Base-by-base conservation (phyloP, 2,113 vertebrate species). In the Myocastor coypus region DNA sequence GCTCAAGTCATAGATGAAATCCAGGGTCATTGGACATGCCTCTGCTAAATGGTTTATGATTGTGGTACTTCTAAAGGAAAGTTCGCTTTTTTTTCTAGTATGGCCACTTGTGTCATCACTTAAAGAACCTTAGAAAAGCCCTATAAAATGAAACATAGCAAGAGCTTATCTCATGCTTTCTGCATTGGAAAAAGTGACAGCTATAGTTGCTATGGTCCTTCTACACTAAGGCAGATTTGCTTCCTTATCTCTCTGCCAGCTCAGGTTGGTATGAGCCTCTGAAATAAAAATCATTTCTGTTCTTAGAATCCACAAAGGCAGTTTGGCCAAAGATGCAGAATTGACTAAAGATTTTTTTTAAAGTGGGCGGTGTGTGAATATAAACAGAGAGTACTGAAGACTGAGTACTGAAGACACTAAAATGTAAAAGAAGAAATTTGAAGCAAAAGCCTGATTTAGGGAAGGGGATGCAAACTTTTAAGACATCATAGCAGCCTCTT, bases 201-300 rank as follows among this genome's bases (percentile, higher is more conserved):
- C 6, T 87, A 37, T 83, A 22, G 24, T 92, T 92, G 37, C 3
- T 61, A 61, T 0, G 0, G 81, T 22, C 69, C 34, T 90, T 95
- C 28, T 1, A 46, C 64, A 14, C 26, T 82, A 66, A 77, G 22
- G 80, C 20, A 92, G n/a, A 84, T 75, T 86, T 52, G 3, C 19
- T 86, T 78, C 55, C 34, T 81, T 91, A 30, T 69, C 13, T 91
- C 50, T 83, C 34, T 26, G 77, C 77, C 73, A 57, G 84, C 1
- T 93, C 8, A 83, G 63, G 20, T 17, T 84, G 30, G 10, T 85
- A 24, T 64, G n/a, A 94, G 32, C 26, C 46, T 86, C 86, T 78
- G 37, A 91, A 94, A n/a, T 30, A 77, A 78, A 24, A 52, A 24
- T 46, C 93, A 83, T 93, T 89, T 93, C 28, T 85, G 24, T 88